Conservation (phyloP, 2,888 invertebrate genomes). For the Cephus rjabovi region DNA sequence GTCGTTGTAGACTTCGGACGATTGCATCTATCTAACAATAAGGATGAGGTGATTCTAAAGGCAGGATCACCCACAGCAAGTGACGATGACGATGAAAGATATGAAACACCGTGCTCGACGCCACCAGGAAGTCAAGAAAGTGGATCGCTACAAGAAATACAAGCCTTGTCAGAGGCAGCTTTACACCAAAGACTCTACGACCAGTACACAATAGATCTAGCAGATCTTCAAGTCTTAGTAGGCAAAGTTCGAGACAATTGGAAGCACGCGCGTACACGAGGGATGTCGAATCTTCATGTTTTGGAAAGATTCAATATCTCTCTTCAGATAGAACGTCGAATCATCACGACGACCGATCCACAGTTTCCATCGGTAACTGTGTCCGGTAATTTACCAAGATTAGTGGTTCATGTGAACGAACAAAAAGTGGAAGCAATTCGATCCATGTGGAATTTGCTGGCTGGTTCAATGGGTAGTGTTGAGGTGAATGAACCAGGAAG, state of each 20-base stretch:
- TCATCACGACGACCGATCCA: constrained; percentile 86
- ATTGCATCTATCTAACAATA: constrained; percentile 74
- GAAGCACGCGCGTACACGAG: constrained; percentile 87
- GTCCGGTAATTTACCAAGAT: constrained; percentile 86
- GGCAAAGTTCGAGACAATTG: constrained; percentile 91
- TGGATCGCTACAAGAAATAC: constrained; percentile 59
- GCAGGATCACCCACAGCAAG: constrained; percentile 56
- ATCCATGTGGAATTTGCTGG: constrained; percentile 69
- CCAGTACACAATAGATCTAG: constrained; percentile 72
- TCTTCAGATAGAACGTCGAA: constrained; percentile 80
- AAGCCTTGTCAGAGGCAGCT: constrained; percentile 69
- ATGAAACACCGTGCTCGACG: constrained; percentile 84
- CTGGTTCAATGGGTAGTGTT: constrained; percentile 44
- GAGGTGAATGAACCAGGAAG: constrained; percentile 49
- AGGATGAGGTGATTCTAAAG: constrained; percentile 49
- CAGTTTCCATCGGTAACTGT: constrained; percentile 87
- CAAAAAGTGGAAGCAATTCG: constrained; percentile 81
- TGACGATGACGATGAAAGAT: constrained; percentile 61
- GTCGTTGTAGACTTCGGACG: constrained; percentile 93
- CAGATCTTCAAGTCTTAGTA: constrained; percentile 78
- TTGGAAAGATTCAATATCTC: constrained; percentile 76
- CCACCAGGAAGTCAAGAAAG: constrained; percentile 85
- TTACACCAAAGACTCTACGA: constrained; percentile 81
- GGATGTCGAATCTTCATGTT: constrained; percentile 87
- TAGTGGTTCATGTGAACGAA: constrained; percentile 92